Evolutionary conservation across 1,140 invertebrate species (phyloP), one percentile per base, ranked within the genome.

Genomic region (Zaprionus tsacasi): DNA sequence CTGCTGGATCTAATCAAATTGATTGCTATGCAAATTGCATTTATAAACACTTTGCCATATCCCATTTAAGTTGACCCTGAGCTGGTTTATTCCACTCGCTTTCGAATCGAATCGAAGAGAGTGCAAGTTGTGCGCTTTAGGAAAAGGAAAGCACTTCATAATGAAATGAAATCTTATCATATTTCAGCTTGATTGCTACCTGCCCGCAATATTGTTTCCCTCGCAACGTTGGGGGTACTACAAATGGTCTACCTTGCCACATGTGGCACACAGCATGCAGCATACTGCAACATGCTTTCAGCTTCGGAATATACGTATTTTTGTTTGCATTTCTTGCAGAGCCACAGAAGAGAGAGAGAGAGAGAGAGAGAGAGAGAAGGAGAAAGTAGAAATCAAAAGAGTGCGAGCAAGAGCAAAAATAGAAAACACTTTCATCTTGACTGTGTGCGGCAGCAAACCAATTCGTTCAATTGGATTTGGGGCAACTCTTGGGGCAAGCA

Each of bases 121-220:
- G 58, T 68, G 36, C 21, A 54, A 35, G 4, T 11, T 50, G 17
- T 30, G 52, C 35, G 15, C 4, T 30, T 30, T 10, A 27, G 35
- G n/a, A 58, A 55, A 36, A 57, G 56, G 55, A 68, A 79, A 71
- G 52, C 83, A 80, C 69, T 82, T 72, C 70, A 75, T 82, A 82
- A 80, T 80, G 79, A 80, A 82, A 87, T 80, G 64, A 87, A 86
- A 78, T 87, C 77, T 82, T 79, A 87, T 79, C 76, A 79, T 52
- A 79, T 77, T 74, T 71, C 60, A 71, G 64, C 56, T 82, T 82
- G 83, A 79, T 80, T 88, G 83, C 68, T 68, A 67, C 67, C 78
- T 71, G 57, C 11, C 43, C 38, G 72, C 70, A 86, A 81, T 61
- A 86, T 81, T 86, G 78, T 79, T 81, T 80, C 56, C 56, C 64